Base-by-base conservation (phyloP, 2,113 vertebrate species). In the Sialia sialis region DNA sequence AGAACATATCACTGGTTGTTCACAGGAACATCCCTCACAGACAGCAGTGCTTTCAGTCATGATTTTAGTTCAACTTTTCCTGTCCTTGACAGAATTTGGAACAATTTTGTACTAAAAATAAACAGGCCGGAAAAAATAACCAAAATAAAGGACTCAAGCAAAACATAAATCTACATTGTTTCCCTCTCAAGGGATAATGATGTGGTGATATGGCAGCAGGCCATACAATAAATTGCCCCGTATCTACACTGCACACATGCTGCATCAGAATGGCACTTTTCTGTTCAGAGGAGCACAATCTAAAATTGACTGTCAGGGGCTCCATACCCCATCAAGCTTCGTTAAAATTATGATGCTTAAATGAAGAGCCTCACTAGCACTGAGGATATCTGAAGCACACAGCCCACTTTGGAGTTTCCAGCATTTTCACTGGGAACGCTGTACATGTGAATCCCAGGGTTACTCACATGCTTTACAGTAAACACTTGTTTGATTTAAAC, bases 21-120 rank as follows among this genome's bases (percentile, higher is more conserved):
- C 68, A 17, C 62, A 55, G 60, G 78, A 89, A 68, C 48, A 46
- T 68, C 81, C 66, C 44, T 78, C n/a, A 20, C 17, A 75, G n/a
- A 30, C 62, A 73, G 29, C 62, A 63, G 72, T 2, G 0, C 56
- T 92, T 95, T 59, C 0, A 0, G 38, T 58, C 75, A 6, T 1
- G 3, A 14, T 41, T 88, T 70, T 64, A 66, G 19, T 46, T 84
- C 62, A 84, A n/a, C 17, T 62, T 94, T 66, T 70, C 74, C 85
- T 89, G 73, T 83, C 83, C 84, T 95, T 11, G 3, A 81, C 32
- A 73, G 62, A 85, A 90, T 64, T 73, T 84, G 80, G 63, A 96
- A 94, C 46, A 22, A 68, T 89, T 93, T 83, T 93, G 72, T 30
- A 34, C 77, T 95, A 84, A 94, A 89, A 97, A 87, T 85, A 95